phyloP scores from a whole-genome alignment of 2,888 invertebrate genomes.

The Anoncus sp. region DNA sequence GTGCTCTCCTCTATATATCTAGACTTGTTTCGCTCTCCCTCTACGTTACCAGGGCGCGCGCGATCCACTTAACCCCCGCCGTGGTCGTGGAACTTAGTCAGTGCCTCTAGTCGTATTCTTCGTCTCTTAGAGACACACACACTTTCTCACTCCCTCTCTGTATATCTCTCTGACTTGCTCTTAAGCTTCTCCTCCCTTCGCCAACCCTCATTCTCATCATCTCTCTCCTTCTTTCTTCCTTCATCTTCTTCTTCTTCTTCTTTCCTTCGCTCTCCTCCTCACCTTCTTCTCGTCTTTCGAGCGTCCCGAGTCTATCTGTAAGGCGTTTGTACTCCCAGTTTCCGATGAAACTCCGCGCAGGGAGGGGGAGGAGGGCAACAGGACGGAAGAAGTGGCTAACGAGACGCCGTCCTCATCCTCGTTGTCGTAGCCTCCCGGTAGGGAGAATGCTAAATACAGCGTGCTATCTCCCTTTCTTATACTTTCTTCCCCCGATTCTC shows the following conservation, averaged over 20 bases:
- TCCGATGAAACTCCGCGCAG: slow-evolving; percentile 56
- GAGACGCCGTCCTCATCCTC: slow-evolving; percentile 74
- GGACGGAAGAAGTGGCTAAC: slow-evolving; percentile 76
- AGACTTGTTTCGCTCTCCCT: slow-evolving; percentile 69
- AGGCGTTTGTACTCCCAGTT: slow-evolving; percentile 62
- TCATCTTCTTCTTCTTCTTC: slow-evolving; percentile 40
- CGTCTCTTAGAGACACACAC: slow-evolving; percentile 61
- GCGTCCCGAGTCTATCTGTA: slow-evolving; percentile 12
- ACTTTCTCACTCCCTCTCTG: slow-evolving; percentile 28
- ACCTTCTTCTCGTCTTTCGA: not conserved
- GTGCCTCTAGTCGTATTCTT: slow-evolving; percentile 62
- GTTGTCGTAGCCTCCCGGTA: slow-evolving; percentile 76
- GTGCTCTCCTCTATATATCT: not conserved
- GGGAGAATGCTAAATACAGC: slow-evolving; percentile 79
- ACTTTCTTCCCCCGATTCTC: slow-evolving; percentile 15
- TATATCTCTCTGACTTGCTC: slow-evolving; percentile 47
- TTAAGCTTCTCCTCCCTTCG: slow-evolving; percentile 60
- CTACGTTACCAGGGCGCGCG: slow-evolving; percentile 41
- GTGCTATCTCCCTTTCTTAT: slow-evolving; percentile 62
- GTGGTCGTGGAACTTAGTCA: slow-evolving; percentile 74
- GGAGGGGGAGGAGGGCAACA: slow-evolving; percentile 51
- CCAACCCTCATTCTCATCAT: slow-evolving; percentile 34
- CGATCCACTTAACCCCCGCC: slow-evolving; percentile 77
- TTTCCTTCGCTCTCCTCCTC: slow-evolving; percentile 37
- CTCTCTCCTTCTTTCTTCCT: slow-evolving; percentile 33